A percentile compares a stretch with the other conserved stretches of the same genome.
Conservation (phyloP, 2,888 invertebrate species). For the Drosophila kambysellisi region DNA sequence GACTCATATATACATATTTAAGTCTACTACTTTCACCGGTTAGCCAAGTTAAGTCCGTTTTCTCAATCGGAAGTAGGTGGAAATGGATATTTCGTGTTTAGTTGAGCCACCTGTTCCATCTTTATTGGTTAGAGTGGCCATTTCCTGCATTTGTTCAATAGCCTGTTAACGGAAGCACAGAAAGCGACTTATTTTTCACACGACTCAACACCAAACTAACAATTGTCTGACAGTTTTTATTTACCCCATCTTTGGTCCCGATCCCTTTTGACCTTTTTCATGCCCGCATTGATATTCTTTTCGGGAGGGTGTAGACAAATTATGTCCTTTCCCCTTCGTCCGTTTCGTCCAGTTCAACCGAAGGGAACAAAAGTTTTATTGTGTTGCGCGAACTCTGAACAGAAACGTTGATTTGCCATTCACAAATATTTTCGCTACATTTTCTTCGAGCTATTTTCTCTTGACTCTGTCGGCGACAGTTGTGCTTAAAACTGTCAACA, state of each 20-base stretch:
- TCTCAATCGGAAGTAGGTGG: not conserved
- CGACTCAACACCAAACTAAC: slow-evolving; percentile 41
- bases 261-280: slow-evolving; percentile 50
- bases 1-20: slow-evolving; percentile 60
- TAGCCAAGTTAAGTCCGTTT: slow-evolving; percentile 11
- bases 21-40: not conserved
- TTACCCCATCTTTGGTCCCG: not conserved
- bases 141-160: slow-evolving; percentile 36
- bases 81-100: slow-evolving; percentile 63
- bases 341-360: slow-evolving; percentile 15
- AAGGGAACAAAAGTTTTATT: slow-evolving; percentile 63
- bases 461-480: slow-evolving; percentile 17
- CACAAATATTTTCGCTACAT: slow-evolving; percentile 51
- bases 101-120: slow-evolving; percentile 50
- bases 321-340: slow-evolving; percentile 20
- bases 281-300: slow-evolving; percentile 44
- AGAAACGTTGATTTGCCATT: slow-evolving; percentile 58
- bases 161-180: slow-evolving; percentile 34
- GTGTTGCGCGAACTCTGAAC: slow-evolving; percentile 39
- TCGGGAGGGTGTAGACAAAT: slow-evolving; percentile 33
- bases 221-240: slow-evolving; percentile 29
- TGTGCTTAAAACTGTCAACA: slow-evolving; percentile 9
- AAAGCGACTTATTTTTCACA: slow-evolving; percentile 47
- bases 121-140: slow-evolving; percentile 1
- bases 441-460: slow-evolving; percentile 30